These are phyloP conservation scores for Siniperca chuatsi DNA, from an alignment of 2,113 vertebrate genomes.

Conservation along the genomic window DNA sequence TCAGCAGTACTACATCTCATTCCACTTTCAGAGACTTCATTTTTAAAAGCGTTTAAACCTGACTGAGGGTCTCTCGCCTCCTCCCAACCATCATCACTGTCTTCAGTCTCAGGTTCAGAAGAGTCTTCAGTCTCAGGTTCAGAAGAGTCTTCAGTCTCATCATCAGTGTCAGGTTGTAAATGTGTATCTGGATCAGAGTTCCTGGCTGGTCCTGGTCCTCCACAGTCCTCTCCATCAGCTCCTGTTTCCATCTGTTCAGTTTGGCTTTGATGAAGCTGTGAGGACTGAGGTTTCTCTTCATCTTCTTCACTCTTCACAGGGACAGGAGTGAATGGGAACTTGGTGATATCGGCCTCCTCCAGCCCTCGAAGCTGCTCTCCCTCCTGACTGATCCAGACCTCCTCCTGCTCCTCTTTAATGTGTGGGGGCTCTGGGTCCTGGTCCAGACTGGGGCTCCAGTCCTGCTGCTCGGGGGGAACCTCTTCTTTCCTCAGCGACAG, in stretches of 20 bases:
- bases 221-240: slow-evolving; percentile 19
- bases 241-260: not conserved
- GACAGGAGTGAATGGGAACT: not conserved
- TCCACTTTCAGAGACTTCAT: too few species aligned
- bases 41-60: too few species aligned
- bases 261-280: not conserved
- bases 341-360: slow-evolving; percentile 12
- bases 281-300: slow-evolving; percentile 36
- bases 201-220: slow-evolving; percentile 14
- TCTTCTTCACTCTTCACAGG: slow-evolving; percentile 34
- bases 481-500: not conserved
- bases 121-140: too few species aligned
- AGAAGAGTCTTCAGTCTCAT: not conserved
- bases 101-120: too few species aligned
- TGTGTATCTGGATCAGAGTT: not conserved
- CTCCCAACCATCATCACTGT: not conserved
- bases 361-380: slow-evolving; percentile 18
- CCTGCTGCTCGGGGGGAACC: not conserved
- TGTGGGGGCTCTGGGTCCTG: not conserved
- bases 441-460: not conserved
- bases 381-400: slow-evolving; percentile 11
- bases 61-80: slow-evolving; percentile 26
- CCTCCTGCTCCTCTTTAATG: slow-evolving; percentile 49
- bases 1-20: too few species aligned
- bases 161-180: not conserved